Conservation (phyloP, 2,113 vertebrate genomes). For the Trogon melanurus region DNA sequence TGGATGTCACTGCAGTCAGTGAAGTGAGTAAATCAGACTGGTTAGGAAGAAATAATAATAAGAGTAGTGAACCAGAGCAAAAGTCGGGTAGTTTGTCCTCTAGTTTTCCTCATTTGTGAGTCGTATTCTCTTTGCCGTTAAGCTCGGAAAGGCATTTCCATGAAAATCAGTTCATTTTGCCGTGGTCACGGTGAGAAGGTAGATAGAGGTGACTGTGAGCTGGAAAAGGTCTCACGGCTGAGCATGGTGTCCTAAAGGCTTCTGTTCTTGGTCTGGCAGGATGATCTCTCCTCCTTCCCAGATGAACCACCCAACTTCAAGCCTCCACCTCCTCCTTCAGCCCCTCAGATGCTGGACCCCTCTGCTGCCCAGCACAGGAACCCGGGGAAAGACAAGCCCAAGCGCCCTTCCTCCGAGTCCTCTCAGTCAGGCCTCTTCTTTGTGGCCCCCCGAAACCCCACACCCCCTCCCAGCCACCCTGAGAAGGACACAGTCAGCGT, state of each 20-base stretch:
- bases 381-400: conserved; percentile 64
- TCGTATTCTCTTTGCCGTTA: rapidly evolving
- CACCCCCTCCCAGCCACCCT: conserved; percentile 4
- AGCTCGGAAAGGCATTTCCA: not conserved
- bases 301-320: conserved; percentile 86
- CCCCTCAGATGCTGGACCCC: conserved; percentile 20
- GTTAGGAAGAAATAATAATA: not conserved
- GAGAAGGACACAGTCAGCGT: conserved; percentile 64
- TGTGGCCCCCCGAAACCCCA: conserved; percentile 75
- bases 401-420: conserved; percentile 83
- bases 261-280: conserved; percentile 79
- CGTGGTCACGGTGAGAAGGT: rapidly evolving
- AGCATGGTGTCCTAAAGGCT: not conserved
- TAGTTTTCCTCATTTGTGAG: not conserved
- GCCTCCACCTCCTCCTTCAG: conserved; percentile 80
- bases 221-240: not conserved
- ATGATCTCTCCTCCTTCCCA: conserved; percentile 83
- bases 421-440: conserved; percentile 89
- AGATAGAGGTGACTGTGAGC: not conserved
- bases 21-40: rapidly evolving
- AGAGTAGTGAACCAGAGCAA: not conserved
- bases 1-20: not conserved
- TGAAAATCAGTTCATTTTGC: not conserved
- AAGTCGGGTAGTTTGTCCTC: not conserved
- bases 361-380: conserved; percentile 43